These are phyloP conservation scores for Eilema depressum DNA, from an alignment of 2,888 invertebrate genomes.

Conservation along the genomic window DNA sequence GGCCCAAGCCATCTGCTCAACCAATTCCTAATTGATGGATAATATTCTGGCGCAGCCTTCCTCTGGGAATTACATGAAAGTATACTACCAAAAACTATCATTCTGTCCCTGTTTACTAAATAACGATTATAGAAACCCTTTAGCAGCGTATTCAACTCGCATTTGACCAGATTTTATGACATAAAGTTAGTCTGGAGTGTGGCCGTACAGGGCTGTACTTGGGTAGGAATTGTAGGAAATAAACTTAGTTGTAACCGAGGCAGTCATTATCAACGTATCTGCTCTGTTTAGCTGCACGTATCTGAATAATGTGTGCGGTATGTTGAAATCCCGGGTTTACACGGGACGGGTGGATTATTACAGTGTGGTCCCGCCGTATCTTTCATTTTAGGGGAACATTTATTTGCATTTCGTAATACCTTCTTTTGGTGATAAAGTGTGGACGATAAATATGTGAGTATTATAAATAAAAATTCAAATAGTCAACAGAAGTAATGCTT, in stretches of 20 bases:
- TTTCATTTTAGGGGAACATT: background rate
- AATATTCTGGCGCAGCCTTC: too few relatives aligned
- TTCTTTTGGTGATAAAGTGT: background rate
- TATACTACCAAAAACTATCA: background rate
- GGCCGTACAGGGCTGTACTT: slow-evolving; percentile 24
- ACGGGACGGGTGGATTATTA: slow-evolving; percentile 1
- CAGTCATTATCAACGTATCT: slow-evolving; percentile 40
- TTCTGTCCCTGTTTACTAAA: background rate
- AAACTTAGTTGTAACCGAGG: slow-evolving; percentile 23
- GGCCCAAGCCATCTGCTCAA: too few relatives aligned
- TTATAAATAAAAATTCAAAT: background rate
- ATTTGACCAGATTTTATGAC: slow-evolving; percentile 42
- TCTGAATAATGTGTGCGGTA: slow-evolving; percentile 9
- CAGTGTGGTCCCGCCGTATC: background rate
- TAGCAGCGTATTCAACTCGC: background rate
- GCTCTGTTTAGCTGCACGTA: slow-evolving; percentile 28
- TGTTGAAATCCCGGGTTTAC: background rate
- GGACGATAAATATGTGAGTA: background rate
- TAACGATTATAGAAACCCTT: background rate
- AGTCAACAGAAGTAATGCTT: too few relatives aligned
- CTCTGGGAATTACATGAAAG: background rate
- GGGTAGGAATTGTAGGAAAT: slow-evolving; percentile 21
- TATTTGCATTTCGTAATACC: background rate
- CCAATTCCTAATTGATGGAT: too few relatives aligned
- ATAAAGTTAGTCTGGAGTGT: slow-evolving; percentile 4